These are phyloP conservation scores for Tipula vernalis DNA, from an alignment of 2,888 invertebrate genomes.

Conservation along the genomic window DNA sequence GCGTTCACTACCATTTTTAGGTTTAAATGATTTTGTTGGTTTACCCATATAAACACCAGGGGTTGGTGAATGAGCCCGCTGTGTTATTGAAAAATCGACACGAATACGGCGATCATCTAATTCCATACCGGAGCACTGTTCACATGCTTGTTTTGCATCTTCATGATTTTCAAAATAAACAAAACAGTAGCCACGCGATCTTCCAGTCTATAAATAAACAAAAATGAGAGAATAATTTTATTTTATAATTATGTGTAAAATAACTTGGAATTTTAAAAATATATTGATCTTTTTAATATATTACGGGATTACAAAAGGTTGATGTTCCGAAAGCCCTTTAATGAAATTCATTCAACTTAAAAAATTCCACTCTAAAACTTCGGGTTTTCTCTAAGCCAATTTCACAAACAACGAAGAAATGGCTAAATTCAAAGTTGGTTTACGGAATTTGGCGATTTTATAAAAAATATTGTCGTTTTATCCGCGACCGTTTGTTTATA, in stretches of 20 bases:
- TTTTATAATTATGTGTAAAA: neutral
- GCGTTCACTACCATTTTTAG: neutral
- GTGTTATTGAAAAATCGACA: conserved; percentile 92
- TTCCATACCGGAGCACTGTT: conserved; percentile 86
- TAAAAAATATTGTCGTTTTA: neutral
- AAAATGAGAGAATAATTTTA: conserved; percentile 8
- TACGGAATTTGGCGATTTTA: neutral
- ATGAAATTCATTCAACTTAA: conserved; percentile 15
- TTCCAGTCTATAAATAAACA: conserved; percentile 57
- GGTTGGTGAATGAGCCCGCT: conserved; percentile 92
- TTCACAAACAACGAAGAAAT: neutral
- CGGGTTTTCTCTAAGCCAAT: neutral
- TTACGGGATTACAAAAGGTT: neutral
- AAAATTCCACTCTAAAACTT: conserved; percentile 7
- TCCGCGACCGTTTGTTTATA: neutral
- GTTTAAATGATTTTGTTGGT: conserved; percentile 43
- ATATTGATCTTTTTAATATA: too few relatives aligned
- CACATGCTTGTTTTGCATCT: conserved; percentile 88
- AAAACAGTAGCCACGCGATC: conserved; percentile 93
- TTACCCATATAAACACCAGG: conserved; percentile 96
- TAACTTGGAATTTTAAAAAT: too few relatives aligned
- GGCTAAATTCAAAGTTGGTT: neutral
- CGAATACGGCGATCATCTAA: conserved; percentile 87
- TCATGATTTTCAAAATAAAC: conserved; percentile 81
- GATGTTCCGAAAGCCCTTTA: conserved; percentile 30